Base-by-base conservation (phyloP, 1,140 invertebrate genomes). In the Bombus impatiens region DNA sequence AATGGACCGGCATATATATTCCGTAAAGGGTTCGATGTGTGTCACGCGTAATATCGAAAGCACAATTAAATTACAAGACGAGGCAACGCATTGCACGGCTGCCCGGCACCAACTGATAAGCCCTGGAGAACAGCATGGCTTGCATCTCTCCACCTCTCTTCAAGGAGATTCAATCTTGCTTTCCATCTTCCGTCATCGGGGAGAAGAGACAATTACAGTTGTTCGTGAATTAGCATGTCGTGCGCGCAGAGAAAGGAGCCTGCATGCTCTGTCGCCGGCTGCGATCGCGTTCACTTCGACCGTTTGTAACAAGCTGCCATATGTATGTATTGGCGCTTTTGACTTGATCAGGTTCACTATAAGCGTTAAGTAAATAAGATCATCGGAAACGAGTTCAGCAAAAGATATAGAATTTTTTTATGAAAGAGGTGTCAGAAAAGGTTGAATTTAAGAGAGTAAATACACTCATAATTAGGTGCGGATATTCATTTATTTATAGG, bases 51-150 rank as follows among this genome's bases (percentile, higher is more conserved):
- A 86, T 77, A 70, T 62, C 22, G 13, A 35, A 78, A 35, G 35
- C 62, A 65, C 84, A 59, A 86, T 76, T 76, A 62, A 59, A 82
- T 57, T 59, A 44, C 25, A 79, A 91, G 70, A 70, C 68, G 70
- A 89, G 32, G 70, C 77, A 91, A 87, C 87, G 80, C 91, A 94
- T 89, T 87, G 86, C 89, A 79, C 87, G 90, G 83, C 87, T 87
- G 91, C 86, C 78, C 79, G 81, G 70, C 83, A 75, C 79, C 32
- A 88, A 93, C 91, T 93, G 90, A 92, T 92, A 92, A 92, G 81
- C 70, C 28, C 68, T 79, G 74, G 53, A 74, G 86, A 80, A 77
- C 67, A 75, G 82, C 57, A 25, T 78, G 65, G 76, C 76, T 35
- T 80, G 44, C 25, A 35, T 70, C 86, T 85, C 90, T 86, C 86